Evolutionary conservation across 2,797 vertebrate species (phyloP).

Genomic region (Schizopygopsis pylzovi): DNA sequence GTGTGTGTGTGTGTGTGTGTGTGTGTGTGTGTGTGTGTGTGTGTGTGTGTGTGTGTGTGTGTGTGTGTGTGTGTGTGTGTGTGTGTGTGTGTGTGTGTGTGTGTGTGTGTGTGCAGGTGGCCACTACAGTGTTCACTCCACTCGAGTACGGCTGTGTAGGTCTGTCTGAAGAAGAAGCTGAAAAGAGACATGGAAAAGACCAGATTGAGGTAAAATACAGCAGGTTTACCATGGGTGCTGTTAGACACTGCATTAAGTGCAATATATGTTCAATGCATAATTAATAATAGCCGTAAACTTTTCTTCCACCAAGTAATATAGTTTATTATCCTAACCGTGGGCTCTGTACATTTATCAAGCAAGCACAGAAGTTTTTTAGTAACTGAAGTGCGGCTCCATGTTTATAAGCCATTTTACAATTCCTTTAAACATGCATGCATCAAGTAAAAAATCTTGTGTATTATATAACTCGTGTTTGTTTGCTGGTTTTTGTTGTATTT

Average conservation of each 20-base stretch:
- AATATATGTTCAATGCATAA: neutral
- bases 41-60: neutral
- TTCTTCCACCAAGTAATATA: neutral
- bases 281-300: neutral
- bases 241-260: neutral
- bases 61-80: neutral
- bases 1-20: neutral
- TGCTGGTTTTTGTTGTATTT: too few relatives aligned
- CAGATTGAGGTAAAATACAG: slow-evolving; percentile 81
- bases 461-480: too few relatives aligned
- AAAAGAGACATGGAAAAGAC: slow-evolving; percentile 79
- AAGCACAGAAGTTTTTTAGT: neutral
- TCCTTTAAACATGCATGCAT: neutral
- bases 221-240: neutral
- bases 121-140: slow-evolving; percentile 95
- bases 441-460: too few relatives aligned
- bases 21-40: neutral
- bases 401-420: neutral
- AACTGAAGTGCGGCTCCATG: neutral
- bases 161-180: slow-evolving; percentile 89
- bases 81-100: neutral
- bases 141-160: slow-evolving; percentile 94
- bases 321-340: neutral
- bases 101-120: slow-evolving; percentile 76
- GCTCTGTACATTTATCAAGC: neutral